phyloP scores from a whole-genome alignment of 2,888 invertebrate species.

The Melangyna quadrimaculata region DNA sequence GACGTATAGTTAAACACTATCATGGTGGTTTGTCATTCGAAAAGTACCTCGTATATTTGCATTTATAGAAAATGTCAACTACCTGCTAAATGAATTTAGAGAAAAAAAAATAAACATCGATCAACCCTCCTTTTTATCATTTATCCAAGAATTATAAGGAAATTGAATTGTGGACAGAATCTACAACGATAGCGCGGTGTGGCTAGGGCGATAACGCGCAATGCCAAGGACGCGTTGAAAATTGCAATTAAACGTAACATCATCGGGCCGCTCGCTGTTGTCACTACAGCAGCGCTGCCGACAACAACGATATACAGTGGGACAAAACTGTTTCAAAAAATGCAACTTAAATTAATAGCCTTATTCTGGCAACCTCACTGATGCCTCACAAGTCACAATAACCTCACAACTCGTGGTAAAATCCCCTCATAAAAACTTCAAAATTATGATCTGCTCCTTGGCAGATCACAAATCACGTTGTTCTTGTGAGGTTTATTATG shows the following conservation, averaged over 20 bases:
- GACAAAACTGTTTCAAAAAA: background rate
- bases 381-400: no score
- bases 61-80: background rate
- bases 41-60: background rate
- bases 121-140: background rate
- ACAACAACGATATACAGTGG: background rate
- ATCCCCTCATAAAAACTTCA: no score
- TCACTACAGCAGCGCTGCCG: background rate
- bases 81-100: constrained; percentile 1
- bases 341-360: background rate
- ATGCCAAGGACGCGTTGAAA: constrained; percentile 50
- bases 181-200: constrained; percentile 3
- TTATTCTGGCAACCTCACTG: no score
- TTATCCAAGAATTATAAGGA: constrained; percentile 3
- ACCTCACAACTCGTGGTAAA: no score
- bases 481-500: no score
- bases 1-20: background rate
- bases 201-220: constrained; percentile 31
- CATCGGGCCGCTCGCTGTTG: background rate
- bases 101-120: background rate
- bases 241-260: constrained; percentile 48
- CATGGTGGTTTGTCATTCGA: background rate
- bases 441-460: no score
- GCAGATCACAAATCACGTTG: no score
- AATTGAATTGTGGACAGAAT: constrained; percentile 27